A percentile compares a stretch with the other conserved stretches of the same genome.
phyloP scores from a whole-genome alignment of 2,888 invertebrate genomes.

The Eristalis tenax region DNA sequence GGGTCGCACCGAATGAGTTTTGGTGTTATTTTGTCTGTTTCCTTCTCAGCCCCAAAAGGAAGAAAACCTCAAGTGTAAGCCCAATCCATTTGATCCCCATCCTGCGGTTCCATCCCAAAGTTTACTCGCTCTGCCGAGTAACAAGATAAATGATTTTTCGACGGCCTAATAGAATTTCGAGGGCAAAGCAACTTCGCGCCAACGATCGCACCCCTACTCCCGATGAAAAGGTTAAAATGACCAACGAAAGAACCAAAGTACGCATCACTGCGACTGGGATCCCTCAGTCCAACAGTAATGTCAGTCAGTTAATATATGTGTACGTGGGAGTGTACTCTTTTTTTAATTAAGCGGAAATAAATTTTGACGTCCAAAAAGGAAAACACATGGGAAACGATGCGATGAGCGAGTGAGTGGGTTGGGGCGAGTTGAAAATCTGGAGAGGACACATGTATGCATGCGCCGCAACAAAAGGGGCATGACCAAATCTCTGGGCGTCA shows the following conservation, averaged over 20 bases:
- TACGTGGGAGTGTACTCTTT: background rate
- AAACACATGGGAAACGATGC: background rate
- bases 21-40: constrained; percentile 3
- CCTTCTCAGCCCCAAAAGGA: background rate
- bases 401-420: background rate
- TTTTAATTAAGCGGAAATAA: constrained; percentile 58
- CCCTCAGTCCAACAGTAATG: constrained; percentile 11
- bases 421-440: background rate
- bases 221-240: constrained; percentile 30
- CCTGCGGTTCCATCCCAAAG: constrained; percentile 29
- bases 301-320: constrained; percentile 42
- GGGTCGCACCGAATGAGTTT: constrained; percentile 50
- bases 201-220: background rate
- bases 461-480: background rate
- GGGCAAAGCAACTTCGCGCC: background rate
- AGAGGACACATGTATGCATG: background rate
- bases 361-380: constrained; percentile 28
- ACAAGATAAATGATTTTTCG: constrained; percentile 58
- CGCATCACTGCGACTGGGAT: background rate
- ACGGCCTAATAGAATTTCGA: constrained; percentile 37
- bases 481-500: constrained; percentile 1
- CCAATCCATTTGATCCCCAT: constrained; percentile 24
- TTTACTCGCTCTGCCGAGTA: constrained; percentile 26
- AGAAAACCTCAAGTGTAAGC: background rate
- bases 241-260: background rate